Base-by-base conservation (phyloP, 2,888 invertebrate species). In the Chromoteleia sp. region DNA sequence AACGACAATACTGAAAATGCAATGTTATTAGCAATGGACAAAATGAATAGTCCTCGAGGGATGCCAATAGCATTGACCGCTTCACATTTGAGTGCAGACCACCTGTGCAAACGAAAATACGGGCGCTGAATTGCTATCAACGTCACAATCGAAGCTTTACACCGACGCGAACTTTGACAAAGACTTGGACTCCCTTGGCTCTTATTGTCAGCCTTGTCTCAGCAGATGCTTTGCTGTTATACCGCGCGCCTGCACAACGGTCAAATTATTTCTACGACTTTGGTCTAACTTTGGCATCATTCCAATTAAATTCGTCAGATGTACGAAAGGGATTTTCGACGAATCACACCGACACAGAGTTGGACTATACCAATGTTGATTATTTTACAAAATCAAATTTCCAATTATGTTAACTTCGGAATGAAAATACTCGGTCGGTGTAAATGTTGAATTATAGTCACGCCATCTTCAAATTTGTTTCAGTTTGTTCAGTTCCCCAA, bases 91-190 rank as follows among this genome's bases (percentile, higher is more conserved):
- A 29, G 61, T 45, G 61, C 45, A 21, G 29, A 61, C 61, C 29
- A 45, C 45, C 45, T 45, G 45, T 61, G 30, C 45, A 61, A 61
- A 61, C 45, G 17, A 61, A 61, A 61, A 15, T 61, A 30, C 43
- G 5, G 17, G 5, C 15, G 17, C 45, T 33, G 8, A 61, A 61
- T 61, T 61, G 21, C 45, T 7, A n/a, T 29, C 29, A 15, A 58
- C 45, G 25, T 39, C 58, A 59, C 41, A 59, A 41, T 61, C 21
- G n/a, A 61, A 21, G 17, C 21, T 30, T 30, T 45, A 30, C 29
- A n/a, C 14, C 39, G 25, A 45, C 61, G 41, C 19, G 19, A 30
- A 61, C 30, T 30, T 21, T 15, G 45, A 45, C 61, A 48, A 29
- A 30, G 63, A 63, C 63, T 29, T 17, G 1, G 17, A 10, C 1